Conservation (phyloP, 2,797 vertebrate genomes). For the Galago senegalensis region DNA sequence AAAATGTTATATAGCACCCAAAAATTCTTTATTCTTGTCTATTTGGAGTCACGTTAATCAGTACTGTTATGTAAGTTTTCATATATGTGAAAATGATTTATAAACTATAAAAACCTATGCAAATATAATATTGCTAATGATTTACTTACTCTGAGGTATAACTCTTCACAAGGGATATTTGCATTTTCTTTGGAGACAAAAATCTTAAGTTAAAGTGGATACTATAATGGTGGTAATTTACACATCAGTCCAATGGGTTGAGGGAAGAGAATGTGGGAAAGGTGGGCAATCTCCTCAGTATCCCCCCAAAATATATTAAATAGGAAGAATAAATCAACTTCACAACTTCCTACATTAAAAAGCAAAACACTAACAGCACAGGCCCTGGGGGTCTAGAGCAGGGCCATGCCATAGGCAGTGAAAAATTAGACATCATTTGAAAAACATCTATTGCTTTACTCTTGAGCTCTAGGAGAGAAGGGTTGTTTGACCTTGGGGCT, state of each 20-base stretch:
- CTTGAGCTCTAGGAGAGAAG: neutral
- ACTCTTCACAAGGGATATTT: neutral
- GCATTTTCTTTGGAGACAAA: conserved; percentile 18
- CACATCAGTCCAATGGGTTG: neutral
- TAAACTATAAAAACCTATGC: neutral
- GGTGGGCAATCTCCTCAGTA: neutral
- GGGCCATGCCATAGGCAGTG: neutral
- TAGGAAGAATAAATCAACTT: neutral
- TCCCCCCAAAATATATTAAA: neutral
- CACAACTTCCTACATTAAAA: neutral
- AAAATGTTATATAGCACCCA: neutral
- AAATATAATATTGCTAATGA: neutral
- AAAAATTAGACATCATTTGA: neutral
- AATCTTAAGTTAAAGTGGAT: neutral
- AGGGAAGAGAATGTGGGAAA: neutral
- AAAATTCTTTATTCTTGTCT: neutral
- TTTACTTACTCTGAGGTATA: neutral
- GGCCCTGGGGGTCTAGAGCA: no score
- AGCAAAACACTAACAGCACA: no score
- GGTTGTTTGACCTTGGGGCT: neutral
- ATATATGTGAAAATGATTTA: neutral
- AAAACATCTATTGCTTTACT: neutral
- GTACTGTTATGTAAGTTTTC: neutral
- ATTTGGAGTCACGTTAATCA: neutral
- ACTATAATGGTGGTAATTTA: neutral